Evolutionary conservation across 2,888 invertebrate species (phyloP), one percentile per base, ranked within the genome.

Genomic region (Melangyna quadrimaculata): DNA sequence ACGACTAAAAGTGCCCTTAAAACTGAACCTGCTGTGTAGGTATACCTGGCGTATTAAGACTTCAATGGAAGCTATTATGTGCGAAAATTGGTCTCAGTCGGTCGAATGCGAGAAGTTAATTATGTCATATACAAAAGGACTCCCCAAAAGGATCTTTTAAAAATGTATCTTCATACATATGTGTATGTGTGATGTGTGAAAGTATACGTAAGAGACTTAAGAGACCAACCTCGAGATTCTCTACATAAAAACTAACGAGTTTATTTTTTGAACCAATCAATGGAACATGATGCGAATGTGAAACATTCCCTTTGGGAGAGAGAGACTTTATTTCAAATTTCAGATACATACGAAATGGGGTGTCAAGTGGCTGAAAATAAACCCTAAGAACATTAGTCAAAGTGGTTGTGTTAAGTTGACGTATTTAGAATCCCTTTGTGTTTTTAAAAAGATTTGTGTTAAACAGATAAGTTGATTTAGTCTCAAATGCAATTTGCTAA

Each of bases 191-290:
- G n/a, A n/a, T n/a, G 14, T 40, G 17, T 3, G 4, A 10, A 2
- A 1, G 12, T 7, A n/a, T 53, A 29, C 7, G 19, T 24, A 19
- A n/a, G n/a, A n/a, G 22, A 19, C 37, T 14, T 45, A 32, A 19
- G 17, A 32, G 55, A 35, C 19, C 19, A 2, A n/a, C n/a, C 9
- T 12, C 5, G 10, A 24, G 22, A 37, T 17, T 27, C 61, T 73
- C 61, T 73, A 57, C 69, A 65, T 86, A 78, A 86, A 86, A 81
- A 81, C 65, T 73, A 81, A 86, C 48, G 81, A 78, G 72, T 48
- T 7, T 51, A 35, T 51, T 51, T n/a, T 10, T 65, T 45, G 48
- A 86, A 78, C 63, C 80, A 78, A 77, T 81, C 81, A 59, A 78
- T n/a, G 55, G 51, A 17, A 12, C 32, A 51, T 61, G 59, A 29